Percentiles rank a stretch among this genome's conserved stretches.
These are phyloP conservation scores for Crossocerus cetratus DNA, from an alignment of 2,888 invertebrate species.

Conservation along the genomic window DNA sequence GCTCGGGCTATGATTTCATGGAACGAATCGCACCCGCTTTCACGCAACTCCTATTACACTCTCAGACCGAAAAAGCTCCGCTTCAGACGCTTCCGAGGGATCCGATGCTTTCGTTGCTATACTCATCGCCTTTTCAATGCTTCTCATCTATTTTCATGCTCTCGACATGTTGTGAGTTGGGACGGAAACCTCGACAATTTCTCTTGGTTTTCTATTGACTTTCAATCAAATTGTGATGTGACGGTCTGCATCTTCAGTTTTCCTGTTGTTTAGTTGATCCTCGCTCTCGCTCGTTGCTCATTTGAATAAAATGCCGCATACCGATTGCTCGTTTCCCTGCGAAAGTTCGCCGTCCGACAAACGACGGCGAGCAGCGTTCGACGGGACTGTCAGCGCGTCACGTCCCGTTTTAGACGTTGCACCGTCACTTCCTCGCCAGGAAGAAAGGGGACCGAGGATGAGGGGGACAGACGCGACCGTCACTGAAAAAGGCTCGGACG, in stretches of 20 bases:
- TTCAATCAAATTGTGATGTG: too few relatives aligned
- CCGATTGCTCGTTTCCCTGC: background rate
- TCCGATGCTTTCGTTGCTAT: too few relatives aligned
- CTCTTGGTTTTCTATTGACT: too few relatives aligned
- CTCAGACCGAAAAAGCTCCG: slow-evolving; percentile 1
- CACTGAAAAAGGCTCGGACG: slow-evolving; percentile 32
- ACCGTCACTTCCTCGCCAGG: slow-evolving; percentile 52
- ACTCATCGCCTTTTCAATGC: too few relatives aligned
- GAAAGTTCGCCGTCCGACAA: slow-evolving; percentile 11
- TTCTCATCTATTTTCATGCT: too few relatives aligned
- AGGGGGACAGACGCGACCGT: slow-evolving; percentile 11
- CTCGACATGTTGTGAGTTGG: too few relatives aligned
- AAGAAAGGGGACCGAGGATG: slow-evolving; percentile 5
- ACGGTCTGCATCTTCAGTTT: too few relatives aligned
- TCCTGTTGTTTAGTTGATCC: too few relatives aligned
- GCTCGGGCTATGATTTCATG: slow-evolving; percentile 15
- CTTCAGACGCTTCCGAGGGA: background rate
- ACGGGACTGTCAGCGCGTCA: slow-evolving; percentile 38
- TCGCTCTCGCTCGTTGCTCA: too few relatives aligned
- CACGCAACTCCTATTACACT: background rate
- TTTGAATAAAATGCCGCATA: background rate
- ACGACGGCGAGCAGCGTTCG: slow-evolving; percentile 19
- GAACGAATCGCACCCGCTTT: slow-evolving; percentile 39
- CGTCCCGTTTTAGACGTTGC: slow-evolving; percentile 52
- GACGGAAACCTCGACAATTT: too few relatives aligned